phyloP scores from a whole-genome alignment of 2,888 invertebrate genomes.

The Drosophila mettleri region DNA sequence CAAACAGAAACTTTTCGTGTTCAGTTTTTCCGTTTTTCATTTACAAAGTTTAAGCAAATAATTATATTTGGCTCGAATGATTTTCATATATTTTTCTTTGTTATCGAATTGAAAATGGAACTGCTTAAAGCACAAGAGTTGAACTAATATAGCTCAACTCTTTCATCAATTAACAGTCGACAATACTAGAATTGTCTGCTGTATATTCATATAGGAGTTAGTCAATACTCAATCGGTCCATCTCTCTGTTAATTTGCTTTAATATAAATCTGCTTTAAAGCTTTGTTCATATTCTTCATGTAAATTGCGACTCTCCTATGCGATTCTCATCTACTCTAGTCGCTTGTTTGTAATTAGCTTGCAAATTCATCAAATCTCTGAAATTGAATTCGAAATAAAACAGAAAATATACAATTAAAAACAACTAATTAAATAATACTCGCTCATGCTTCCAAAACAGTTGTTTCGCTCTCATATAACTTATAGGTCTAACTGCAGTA shows the following conservation, averaged over 20 bases:
- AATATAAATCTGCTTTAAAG: not conserved
- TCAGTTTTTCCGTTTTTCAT: constrained; percentile 7
- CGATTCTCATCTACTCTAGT: constrained; percentile 1
- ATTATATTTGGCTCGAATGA: constrained; percentile 9
- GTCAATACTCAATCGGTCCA: not conserved
- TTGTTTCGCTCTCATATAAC: too few species aligned
- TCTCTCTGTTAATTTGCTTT: not conserved
- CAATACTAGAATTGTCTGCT: too few species aligned
- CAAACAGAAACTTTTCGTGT: constrained; percentile 29
- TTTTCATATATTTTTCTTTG: not conserved
- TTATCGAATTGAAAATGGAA: not conserved
- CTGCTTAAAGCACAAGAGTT: not conserved
- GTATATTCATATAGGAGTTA: too few species aligned
- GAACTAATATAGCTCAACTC: not conserved
- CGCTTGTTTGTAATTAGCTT: constrained; percentile 13
- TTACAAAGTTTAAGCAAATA: constrained; percentile 49
- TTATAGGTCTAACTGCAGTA: too few species aligned
- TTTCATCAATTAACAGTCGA: not conserved
- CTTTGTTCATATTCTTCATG: not conserved
- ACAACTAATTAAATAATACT: not conserved
- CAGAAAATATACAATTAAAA: not conserved
- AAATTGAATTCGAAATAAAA: constrained; percentile 4
- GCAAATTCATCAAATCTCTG: constrained; percentile 1
- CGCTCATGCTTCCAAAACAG: not conserved
- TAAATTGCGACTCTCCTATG: constrained; percentile 7